Evolutionary conservation across 2,797 vertebrate species (phyloP).

Genomic region (Anas bernieri): DNA sequence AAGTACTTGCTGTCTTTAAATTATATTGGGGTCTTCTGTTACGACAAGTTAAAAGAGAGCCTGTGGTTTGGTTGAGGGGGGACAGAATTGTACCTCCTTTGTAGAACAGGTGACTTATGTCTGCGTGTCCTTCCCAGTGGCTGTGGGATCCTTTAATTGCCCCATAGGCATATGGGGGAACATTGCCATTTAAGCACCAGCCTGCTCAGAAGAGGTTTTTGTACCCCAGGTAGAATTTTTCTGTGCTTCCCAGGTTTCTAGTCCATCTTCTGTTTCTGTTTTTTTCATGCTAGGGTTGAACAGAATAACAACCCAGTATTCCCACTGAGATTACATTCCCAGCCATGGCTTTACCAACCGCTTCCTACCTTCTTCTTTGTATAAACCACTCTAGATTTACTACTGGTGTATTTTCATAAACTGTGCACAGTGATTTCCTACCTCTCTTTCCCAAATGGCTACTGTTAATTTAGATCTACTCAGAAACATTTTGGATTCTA

Average conservation of each 20-base stretch:
- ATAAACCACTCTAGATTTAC: conserved; percentile 29
- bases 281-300: not conserved
- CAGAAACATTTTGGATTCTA: conserved; percentile 42
- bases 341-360: not conserved
- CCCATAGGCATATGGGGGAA: not conserved
- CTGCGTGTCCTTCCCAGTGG: not conserved
- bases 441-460: conserved; percentile 19
- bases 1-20: not conserved
- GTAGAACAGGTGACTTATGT: not conserved
- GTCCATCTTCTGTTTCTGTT: not conserved
- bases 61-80: not conserved
- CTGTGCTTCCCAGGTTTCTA: not conserved
- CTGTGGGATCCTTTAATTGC: not conserved
- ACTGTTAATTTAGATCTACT: conserved; percentile 53
- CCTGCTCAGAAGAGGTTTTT: not conserved
- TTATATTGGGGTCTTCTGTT: not conserved
- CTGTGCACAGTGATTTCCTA: conserved; percentile 34
- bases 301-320: conserved; percentile 26
- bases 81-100: not conserved
- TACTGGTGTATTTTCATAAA: conserved; percentile 33
- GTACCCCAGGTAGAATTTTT: not conserved
- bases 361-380: not conserved
- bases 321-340: not conserved
- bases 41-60: not conserved
- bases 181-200: not conserved